These are phyloP conservation scores for Rhynchonycteris naso DNA, from an alignment of 2,797 vertebrate genomes.

Conservation along the genomic window DNA sequence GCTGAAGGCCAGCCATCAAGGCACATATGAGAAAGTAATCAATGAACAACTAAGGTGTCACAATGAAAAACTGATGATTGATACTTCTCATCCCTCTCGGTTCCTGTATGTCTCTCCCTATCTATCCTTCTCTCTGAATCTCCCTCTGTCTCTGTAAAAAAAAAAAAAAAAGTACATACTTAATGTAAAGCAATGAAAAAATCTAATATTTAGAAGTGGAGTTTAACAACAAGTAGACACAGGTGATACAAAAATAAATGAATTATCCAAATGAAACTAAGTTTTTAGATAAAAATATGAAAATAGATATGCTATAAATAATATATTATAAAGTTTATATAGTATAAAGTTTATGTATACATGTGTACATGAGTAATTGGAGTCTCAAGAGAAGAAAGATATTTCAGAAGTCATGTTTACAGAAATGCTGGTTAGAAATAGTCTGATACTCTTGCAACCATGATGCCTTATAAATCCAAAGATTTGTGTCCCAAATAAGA, in stretches of 20 bases:
- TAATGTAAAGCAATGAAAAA: neutral
- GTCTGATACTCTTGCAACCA: neutral
- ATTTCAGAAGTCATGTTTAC: neutral
- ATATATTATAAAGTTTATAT: neutral
- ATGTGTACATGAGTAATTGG: neutral
- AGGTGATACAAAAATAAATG: neutral
- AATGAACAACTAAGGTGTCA: no score
- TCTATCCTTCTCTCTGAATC: no score
- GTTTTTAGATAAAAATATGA: neutral
- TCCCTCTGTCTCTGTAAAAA: no score
- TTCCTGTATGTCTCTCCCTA: no score
- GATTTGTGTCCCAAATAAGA: neutral
- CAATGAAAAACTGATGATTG: no score
- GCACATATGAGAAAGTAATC: no score
- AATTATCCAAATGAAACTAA: constrained; percentile 20
- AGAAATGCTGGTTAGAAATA: neutral
- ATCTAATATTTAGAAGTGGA: neutral
- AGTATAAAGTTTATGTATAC: neutral
- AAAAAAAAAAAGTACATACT: neutral
- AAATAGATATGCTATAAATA: neutral
- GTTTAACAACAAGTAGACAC: neutral
- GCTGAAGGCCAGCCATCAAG: no score
- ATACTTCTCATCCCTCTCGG: no score
- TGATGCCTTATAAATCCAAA: neutral
- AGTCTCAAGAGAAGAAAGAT: neutral